Evolutionary conservation across 2,888 invertebrate genomes (phyloP).

Genomic region (Paralinhomoeus sp.): DNA sequence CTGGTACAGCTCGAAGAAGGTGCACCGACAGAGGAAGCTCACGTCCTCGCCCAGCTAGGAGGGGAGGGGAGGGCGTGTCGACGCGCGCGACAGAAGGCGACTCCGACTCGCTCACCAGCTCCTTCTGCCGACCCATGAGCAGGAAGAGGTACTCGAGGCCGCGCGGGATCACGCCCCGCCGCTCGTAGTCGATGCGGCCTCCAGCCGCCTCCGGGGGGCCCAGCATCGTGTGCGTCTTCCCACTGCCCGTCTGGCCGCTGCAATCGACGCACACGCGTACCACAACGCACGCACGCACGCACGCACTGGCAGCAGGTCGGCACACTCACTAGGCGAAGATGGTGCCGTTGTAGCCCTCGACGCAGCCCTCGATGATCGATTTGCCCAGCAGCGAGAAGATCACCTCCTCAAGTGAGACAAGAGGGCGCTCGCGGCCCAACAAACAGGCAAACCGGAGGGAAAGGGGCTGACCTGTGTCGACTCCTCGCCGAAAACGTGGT

Average conservation of each 20-base stretch:
- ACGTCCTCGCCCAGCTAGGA: conserved; percentile 25
- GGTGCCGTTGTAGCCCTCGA: conserved; percentile 29
- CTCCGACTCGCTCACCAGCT: too few relatives aligned
- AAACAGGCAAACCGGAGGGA: background rate
- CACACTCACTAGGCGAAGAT: conserved; percentile 30
- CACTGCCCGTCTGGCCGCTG: conserved; percentile 30
- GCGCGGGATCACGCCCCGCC: conserved; percentile 27
- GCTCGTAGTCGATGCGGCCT: conserved; percentile 19
- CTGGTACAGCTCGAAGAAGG: conserved; percentile 30
- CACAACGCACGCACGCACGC: conserved; percentile 5
- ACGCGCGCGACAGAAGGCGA: too few relatives aligned
- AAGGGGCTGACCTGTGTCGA: background rate
- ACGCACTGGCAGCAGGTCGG: too few relatives aligned
- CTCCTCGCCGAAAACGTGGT: background rate
- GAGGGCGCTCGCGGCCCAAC: background rate
- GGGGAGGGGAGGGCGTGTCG: too few relatives aligned
- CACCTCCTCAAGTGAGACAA: conserved; percentile 22
- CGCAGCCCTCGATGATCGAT: conserved; percentile 27
- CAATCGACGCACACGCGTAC: conserved; percentile 25
- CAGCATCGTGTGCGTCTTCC: conserved; percentile 31
- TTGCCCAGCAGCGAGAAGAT: conserved; percentile 26
- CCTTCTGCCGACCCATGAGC: conserved; percentile 20
- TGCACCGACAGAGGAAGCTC: conserved; percentile 23
- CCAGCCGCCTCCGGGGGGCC: conserved; percentile 13
- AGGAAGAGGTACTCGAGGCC: conserved; percentile 27